phyloP scores from a whole-genome alignment of 2,113 vertebrate genomes.

The Burhinus oedicnemus region DNA sequence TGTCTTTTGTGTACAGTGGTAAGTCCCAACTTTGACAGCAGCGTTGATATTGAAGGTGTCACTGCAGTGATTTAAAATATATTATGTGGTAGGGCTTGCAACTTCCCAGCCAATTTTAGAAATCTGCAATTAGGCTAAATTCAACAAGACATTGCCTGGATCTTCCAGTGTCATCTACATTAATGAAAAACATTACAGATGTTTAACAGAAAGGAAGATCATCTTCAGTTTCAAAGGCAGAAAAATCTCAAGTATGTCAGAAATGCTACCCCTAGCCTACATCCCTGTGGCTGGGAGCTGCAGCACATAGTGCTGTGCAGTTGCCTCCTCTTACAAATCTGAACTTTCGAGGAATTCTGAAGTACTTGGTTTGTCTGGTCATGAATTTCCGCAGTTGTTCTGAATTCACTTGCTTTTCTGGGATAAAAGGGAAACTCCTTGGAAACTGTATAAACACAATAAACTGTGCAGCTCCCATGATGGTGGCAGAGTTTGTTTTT shows the following conservation, averaged over 20 bases:
- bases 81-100: not conserved
- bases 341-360: not conserved
- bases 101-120: not conserved
- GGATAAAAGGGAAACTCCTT: not conserved
- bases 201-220: not conserved
- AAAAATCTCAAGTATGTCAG: not conserved
- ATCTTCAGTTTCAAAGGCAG: not conserved
- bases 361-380: not conserved
- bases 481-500: not conserved
- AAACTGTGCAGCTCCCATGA: not conserved
- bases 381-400: not conserved
- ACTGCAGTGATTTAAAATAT: not conserved
- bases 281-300: not conserved
- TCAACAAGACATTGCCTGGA: not conserved
- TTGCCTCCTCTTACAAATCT: not conserved
- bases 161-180: not conserved
- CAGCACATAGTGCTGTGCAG: fast-evolving
- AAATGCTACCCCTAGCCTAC: not conserved
- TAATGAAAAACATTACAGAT: not conserved
- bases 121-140: not conserved
- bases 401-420: not conserved
- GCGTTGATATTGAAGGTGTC: not conserved
- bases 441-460: not conserved
- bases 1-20: not conserved
- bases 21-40: not conserved